These are phyloP conservation scores for Rhyacophila evoluta DNA, from an alignment of 2,888 invertebrate genomes.

Conservation along the genomic window DNA sequence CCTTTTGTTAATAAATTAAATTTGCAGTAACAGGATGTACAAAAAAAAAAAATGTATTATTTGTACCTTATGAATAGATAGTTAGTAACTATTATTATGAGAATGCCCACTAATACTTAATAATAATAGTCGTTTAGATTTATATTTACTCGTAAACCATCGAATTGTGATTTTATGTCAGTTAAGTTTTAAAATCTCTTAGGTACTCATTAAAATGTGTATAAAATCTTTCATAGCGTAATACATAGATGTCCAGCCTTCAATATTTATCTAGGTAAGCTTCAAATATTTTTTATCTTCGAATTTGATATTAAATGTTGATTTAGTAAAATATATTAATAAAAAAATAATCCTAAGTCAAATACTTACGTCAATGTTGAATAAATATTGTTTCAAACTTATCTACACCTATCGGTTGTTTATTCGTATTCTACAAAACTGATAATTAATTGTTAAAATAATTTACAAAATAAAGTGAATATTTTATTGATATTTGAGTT, in stretches of 20 bases:
- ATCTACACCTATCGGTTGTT: background rate
- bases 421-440: background rate
- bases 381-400: background rate
- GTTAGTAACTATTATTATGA: no score
- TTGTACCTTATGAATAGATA: no score
- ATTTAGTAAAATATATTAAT: slow-evolving; percentile 1
- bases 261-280: slow-evolving; percentile 21
- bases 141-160: slow-evolving; percentile 10
- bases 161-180: background rate
- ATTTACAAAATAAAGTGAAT: background rate
- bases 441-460: background rate
- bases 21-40: no score
- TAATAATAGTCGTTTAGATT: no score
- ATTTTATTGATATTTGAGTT: background rate
- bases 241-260: slow-evolving; percentile 17
- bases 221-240: background rate
- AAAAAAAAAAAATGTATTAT: no score
- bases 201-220: slow-evolving; percentile 19
- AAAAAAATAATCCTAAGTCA: background rate
- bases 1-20: no score
- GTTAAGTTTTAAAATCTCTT: slow-evolving; percentile 14
- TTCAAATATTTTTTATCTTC: slow-evolving; percentile 24
- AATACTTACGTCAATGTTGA: background rate
- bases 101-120: no score
- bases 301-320: slow-evolving; percentile 21